Conservation (phyloP, 2,797 vertebrate species). For the Petrocephalus schoutedeni region DNA sequence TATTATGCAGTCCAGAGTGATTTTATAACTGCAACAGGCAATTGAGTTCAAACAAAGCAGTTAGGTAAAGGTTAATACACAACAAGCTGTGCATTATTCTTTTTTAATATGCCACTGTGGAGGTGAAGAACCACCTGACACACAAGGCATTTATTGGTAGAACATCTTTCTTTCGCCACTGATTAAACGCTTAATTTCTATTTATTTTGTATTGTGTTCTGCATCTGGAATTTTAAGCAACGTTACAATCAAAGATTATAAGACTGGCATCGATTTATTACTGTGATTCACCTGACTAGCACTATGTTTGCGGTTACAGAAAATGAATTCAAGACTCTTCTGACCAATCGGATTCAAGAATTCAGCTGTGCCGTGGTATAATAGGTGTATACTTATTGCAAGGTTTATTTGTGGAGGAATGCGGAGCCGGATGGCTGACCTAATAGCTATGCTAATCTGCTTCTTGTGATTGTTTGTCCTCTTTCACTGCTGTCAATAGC, state of each 20-base stretch:
- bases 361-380: not conserved
- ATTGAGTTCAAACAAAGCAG: not conserved
- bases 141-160: too few species aligned
- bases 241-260: not conserved
- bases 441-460: conserved; percentile 48
- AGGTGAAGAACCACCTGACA: not conserved
- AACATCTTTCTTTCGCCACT: not conserved
- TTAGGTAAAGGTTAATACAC: not conserved
- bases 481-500: conserved; percentile 42
- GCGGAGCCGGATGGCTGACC: conserved; percentile 29
- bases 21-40: not conserved
- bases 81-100: not conserved
- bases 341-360: not conserved
- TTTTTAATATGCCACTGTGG: not conserved
- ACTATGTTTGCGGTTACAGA: not conserved
- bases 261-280: not conserved
- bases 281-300: not conserved
- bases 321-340: not conserved
- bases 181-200: not conserved
- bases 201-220: not conserved
- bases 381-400: not conserved
- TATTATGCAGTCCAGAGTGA: not conserved
- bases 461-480: conserved; percentile 44
- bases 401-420: conserved; percentile 25
- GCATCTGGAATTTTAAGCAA: not conserved